Base-by-base conservation (phyloP, 2,113 vertebrate genomes). In the Psammodynastes pulverulentus region DNA sequence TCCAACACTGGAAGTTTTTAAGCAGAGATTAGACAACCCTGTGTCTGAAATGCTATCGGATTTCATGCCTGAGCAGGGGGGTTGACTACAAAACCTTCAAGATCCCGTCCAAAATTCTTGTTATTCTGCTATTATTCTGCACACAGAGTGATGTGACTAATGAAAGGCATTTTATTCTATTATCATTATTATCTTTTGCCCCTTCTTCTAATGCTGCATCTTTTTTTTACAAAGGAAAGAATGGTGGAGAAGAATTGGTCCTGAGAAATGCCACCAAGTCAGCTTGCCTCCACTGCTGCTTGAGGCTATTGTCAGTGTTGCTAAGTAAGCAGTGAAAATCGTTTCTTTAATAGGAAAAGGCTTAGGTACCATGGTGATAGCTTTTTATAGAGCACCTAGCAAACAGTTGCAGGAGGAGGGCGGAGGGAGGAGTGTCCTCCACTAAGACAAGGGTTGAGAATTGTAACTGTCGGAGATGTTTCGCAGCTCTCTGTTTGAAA, bases 231-330 rank as follows among this genome's bases (percentile, higher is more conserved):
- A 34, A 95, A 95, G 93, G 87, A 95, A 93, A 94, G 90, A 52
- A 92, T 72, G 91, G 90, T 93, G 93, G 89, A 93, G 93, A 92
- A 53, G 93, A 96, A 95, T 95, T 96, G 93, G 91, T 96, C 94
- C 95, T 95, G 96, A 92, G 91, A 97, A 96, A 96, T 95, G 94
- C 94, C 94, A 95, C 88, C 91, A 94, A 97, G 95, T 94, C 93
- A 92, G 94, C 91, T 95, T 96, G 95, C 94, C 95, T 95, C 7
- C 89, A 91, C 87, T 93, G 93, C 94, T 95, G 95, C 96, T 97
- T 91, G 67, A 95, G 93, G 95, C 95, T 96, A 95, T 95, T 97
- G 95, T 97, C 95, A 95, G 92, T 95, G 95, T 91, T 95, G 93
- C 95, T 96, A 95, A 95, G 95, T 97, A 96, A 97, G 94, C 89